phyloP scores from a whole-genome alignment of 2,113 vertebrate genomes.

The Vireo altiloquus region DNA sequence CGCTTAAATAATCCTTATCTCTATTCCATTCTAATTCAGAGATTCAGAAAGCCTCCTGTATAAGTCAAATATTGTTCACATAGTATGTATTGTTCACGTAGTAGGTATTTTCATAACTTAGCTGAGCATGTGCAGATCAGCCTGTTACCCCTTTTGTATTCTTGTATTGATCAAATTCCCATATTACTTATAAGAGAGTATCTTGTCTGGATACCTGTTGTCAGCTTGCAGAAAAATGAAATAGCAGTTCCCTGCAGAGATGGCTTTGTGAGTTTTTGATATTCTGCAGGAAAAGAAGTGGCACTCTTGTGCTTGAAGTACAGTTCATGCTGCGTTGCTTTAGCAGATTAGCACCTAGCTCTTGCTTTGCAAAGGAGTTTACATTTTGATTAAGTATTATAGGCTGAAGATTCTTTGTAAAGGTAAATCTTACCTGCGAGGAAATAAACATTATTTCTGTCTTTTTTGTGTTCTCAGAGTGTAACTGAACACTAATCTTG shows the following conservation, averaged over 20 bases:
- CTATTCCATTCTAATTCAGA: neutral
- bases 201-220: neutral
- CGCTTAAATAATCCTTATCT: neutral
- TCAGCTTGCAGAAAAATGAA: neutral
- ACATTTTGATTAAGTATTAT: neutral
- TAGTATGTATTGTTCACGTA: neutral
- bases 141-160: neutral
- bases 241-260: neutral
- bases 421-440: neutral
- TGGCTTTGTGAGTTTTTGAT: neutral
- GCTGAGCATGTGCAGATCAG: neutral
- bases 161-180: neutral
- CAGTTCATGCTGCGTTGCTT: neutral
- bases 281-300: constrained; percentile 17
- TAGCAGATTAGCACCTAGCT: neutral
- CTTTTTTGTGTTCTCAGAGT: neutral
- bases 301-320: neutral
- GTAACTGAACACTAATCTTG: neutral
- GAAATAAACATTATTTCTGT: neutral
- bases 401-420: neutral
- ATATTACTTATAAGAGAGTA: neutral
- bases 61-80: neutral
- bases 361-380: neutral
- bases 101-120: neutral
- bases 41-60: neutral